phyloP scores from a whole-genome alignment of 2,888 invertebrate genomes.

The Chaetoderma sp. region DNA sequence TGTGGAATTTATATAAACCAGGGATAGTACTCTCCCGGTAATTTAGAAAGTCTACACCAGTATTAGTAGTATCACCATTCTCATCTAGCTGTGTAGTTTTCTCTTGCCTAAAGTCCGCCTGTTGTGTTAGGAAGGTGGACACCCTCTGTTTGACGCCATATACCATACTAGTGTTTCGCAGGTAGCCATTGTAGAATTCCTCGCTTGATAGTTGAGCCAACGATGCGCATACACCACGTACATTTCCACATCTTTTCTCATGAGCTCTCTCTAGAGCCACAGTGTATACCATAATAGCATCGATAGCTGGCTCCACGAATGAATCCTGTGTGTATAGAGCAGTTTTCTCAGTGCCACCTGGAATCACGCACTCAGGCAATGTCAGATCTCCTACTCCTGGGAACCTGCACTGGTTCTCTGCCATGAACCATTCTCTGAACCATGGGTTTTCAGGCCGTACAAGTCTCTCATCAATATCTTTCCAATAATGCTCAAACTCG shows the following conservation, averaged over 20 bases:
- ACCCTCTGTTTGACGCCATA: slow-evolving; percentile 56
- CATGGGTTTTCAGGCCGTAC: slow-evolving; percentile 57
- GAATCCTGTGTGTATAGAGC: slow-evolving; percentile 52
- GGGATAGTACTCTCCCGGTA: slow-evolving; percentile 33
- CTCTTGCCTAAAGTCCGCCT: too few relatives aligned
- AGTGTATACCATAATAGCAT: slow-evolving; percentile 60
- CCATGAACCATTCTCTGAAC: slow-evolving; percentile 60
- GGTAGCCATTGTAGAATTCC: slow-evolving; percentile 52
- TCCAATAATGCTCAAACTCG: slow-evolving; percentile 66
- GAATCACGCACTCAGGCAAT: slow-evolving; percentile 6
- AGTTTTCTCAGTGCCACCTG: slow-evolving; percentile 37
- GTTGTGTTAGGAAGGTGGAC: slow-evolving; percentile 60
- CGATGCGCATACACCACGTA: slow-evolving; percentile 45
- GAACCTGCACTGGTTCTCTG: slow-evolving; percentile 44
- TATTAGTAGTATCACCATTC: slow-evolving; percentile 53
- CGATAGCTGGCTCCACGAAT: slow-evolving; percentile 61
- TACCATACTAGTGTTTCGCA: slow-evolving; percentile 54
- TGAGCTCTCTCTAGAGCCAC: slow-evolving; percentile 58
- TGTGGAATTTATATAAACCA: slow-evolving; percentile 43
- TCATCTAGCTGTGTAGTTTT: slow-evolving; percentile 47
- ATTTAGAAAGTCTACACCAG: slow-evolving; percentile 57
- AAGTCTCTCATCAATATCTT: slow-evolving; percentile 47
- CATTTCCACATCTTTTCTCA: slow-evolving; percentile 41
- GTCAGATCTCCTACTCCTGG: slow-evolving; percentile 35
- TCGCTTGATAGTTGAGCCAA: slow-evolving; percentile 42